A percentile compares a stretch with the other conserved stretches of the same genome.
phyloP scores from a whole-genome alignment of 2,888 invertebrate species.

The Acronicta aceris region DNA sequence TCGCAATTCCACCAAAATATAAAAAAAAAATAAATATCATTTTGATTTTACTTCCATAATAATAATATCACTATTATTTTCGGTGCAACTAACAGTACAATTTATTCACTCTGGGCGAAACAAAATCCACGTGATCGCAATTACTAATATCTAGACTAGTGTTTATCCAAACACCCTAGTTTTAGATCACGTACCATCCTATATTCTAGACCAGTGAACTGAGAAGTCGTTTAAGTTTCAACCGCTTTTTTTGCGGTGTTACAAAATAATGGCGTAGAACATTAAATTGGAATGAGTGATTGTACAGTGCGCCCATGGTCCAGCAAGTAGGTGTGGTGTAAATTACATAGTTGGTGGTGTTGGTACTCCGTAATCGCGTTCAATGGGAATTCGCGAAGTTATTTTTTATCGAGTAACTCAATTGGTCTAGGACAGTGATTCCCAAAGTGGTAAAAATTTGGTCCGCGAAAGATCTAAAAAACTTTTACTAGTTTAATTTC shows the following conservation, averaged over 20 bases:
- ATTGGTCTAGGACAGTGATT: too few species aligned
- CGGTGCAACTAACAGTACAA: too few species aligned
- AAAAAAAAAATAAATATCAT: too few species aligned
- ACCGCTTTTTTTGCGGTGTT: constrained; percentile 45
- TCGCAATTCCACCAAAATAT: too few species aligned
- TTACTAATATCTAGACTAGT: not conserved
- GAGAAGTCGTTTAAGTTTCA: constrained; percentile 19
- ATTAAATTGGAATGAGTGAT: constrained; percentile 45
- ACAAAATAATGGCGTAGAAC: constrained; percentile 38
- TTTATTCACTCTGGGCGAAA: not conserved
- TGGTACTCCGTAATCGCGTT: constrained; percentile 22
- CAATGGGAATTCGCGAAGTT: constrained; percentile 19
- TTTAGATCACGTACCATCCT: constrained; percentile 25
- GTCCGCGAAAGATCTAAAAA: too few species aligned
- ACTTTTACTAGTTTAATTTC: too few species aligned
- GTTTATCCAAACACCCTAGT: constrained; percentile 5
- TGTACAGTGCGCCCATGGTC: constrained; percentile 12
- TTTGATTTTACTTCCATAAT: too few species aligned
- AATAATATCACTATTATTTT: too few species aligned
- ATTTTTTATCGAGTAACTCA: not conserved
- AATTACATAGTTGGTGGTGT: constrained; percentile 33
- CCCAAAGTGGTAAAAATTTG: too few species aligned
- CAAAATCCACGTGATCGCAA: constrained; percentile 1
- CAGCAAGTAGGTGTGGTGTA: constrained; percentile 14
- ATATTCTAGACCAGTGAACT: constrained; percentile 27